Percentiles rank a stretch among this genome's conserved stretches.
Conservation (phyloP, 2,797 vertebrate species). For the Spea hammondii region DNA sequence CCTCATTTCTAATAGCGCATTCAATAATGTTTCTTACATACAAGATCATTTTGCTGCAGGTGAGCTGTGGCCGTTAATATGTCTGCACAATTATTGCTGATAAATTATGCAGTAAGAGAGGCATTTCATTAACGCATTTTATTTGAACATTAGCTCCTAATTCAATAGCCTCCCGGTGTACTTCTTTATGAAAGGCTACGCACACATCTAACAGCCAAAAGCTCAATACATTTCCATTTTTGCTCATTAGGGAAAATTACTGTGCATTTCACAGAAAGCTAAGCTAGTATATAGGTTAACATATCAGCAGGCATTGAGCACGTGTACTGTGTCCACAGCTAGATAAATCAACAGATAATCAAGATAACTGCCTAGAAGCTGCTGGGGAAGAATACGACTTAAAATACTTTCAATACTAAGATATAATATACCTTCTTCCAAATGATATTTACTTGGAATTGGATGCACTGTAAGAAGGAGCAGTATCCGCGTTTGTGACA, state of each 20-base stretch:
- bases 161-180: constrained; percentile 42
- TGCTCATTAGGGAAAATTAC: constrained; percentile 47
- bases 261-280: constrained; percentile 31
- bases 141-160: constrained; percentile 49
- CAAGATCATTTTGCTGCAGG: constrained; percentile 36
- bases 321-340: constrained; percentile 24
- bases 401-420: no score
- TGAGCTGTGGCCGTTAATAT: constrained; percentile 40
- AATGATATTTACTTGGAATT: no score
- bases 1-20: background rate
- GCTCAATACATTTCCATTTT: constrained; percentile 48
- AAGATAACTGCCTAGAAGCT: constrained; percentile 14
- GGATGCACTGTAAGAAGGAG: no score
- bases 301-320: constrained; percentile 33
- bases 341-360: constrained; percentile 27
- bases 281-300: constrained; percentile 26
- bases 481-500: no score
- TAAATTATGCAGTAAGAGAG: constrained; percentile 41
- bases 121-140: constrained; percentile 50
- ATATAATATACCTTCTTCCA: no score
- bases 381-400: background rate
- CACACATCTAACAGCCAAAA: constrained; percentile 49
- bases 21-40: background rate
- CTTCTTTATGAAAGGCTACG: constrained; percentile 41
- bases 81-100: constrained; percentile 43